phyloP scores from a whole-genome alignment of 2,113 vertebrate species.

The Plecturocebus donacophilus region DNA sequence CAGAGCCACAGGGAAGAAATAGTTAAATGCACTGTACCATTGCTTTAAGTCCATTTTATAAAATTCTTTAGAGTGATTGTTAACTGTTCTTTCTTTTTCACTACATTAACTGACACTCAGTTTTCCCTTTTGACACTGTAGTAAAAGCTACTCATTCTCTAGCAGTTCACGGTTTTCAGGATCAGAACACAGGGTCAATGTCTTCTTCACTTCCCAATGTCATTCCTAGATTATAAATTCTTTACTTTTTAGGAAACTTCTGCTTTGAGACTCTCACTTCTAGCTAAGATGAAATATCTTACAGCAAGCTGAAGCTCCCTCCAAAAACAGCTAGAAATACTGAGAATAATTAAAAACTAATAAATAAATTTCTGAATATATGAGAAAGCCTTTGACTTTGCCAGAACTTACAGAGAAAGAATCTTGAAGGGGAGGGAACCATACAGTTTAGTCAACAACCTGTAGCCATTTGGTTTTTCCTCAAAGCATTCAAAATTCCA shows the following conservation, averaged over 20 bases:
- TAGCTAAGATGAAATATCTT: neutral
- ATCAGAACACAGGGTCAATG: neutral
- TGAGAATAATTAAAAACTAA: neutral
- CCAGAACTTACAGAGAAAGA: neutral
- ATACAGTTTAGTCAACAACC: neutral
- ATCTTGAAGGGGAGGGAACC: neutral
- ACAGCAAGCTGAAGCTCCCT: neutral
- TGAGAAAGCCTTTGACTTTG: neutral
- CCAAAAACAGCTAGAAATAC: neutral
- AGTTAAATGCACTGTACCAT: neutral
- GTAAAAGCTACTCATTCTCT: neutral
- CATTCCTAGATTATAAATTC: neutral
- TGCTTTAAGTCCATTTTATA: neutral
- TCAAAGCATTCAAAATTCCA: neutral
- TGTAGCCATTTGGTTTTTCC: no score
- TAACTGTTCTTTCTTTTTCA: neutral
- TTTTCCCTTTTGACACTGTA: neutral
- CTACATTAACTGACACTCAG: neutral
- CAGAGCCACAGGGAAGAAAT: neutral
- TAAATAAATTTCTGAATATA: neutral
- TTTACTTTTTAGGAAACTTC: neutral
- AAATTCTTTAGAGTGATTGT: neutral
- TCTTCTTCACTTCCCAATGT: neutral
- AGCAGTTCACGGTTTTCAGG: neutral
- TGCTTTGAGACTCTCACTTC: neutral